Percentiles rank a stretch among this genome's conserved stretches.
phyloP scores from a whole-genome alignment of 2,797 vertebrate species.

The Schizopygopsis pylzovi region DNA sequence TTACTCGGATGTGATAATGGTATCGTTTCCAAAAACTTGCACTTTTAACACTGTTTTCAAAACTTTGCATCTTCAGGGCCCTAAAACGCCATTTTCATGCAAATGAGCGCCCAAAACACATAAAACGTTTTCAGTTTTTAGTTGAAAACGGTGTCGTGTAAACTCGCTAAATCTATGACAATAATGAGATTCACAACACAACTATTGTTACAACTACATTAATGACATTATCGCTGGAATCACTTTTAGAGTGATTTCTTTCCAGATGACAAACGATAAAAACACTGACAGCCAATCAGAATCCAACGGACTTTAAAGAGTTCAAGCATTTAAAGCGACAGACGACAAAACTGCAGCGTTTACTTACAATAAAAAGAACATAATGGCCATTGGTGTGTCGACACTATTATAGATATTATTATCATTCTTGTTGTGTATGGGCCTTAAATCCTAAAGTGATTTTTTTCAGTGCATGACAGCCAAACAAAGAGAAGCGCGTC shows the following conservation, averaged over 20 bases:
- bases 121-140: not conserved
- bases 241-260: not conserved
- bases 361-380: not conserved
- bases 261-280: not conserved
- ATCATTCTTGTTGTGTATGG: not conserved
- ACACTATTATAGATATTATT: not conserved
- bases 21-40: too few relatives aligned
- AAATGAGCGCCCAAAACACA: not conserved
- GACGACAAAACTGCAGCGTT: not conserved
- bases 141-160: not conserved
- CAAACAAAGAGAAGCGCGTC: constrained; percentile 6
- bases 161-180: not conserved
- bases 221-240: not conserved
- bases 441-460: not conserved
- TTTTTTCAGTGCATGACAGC: not conserved
- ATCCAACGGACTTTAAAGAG: not conserved
- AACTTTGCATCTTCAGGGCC: too few relatives aligned
- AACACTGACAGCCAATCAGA: not conserved
- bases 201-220: not conserved
- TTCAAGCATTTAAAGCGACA: not conserved
- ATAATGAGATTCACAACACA: not conserved
- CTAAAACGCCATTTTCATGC: not conserved
- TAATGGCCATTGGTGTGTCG: not conserved
- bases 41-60: too few relatives aligned
- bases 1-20: too few relatives aligned